Evolutionary conservation across 1,140 invertebrate genomes (phyloP).

Genomic region (Oedothorax gibbosus): DNA sequence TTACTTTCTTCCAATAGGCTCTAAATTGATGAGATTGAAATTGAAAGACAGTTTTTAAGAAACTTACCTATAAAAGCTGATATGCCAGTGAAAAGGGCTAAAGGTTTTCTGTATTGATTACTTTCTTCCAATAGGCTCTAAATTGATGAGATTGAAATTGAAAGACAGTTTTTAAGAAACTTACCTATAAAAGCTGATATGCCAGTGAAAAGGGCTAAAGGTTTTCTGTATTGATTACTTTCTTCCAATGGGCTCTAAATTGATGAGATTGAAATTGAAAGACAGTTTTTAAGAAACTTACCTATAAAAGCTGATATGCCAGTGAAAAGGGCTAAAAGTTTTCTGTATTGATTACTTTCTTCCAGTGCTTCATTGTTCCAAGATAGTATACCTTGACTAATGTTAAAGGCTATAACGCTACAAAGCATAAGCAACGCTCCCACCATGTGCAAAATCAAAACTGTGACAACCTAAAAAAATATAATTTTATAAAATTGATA

Average conservation of each 20-base stretch:
- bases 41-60: too few relatives aligned
- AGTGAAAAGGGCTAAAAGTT: background rate
- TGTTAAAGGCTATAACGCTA: constrained; percentile 17
- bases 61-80: too few relatives aligned
- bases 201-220: background rate
- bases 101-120: too few relatives aligned
- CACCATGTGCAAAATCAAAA: constrained; percentile 31
- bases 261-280: too few relatives aligned
- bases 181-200: constrained; percentile 24
- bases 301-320: constrained; percentile 11
- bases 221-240: background rate
- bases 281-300: background rate
- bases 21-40: too few relatives aligned
- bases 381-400: constrained; percentile 9
- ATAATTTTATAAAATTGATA: background rate
- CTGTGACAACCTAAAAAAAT: constrained; percentile 11
- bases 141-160: too few relatives aligned
- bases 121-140: too few relatives aligned
- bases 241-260: background rate
- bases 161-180: too few relatives aligned
- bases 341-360: background rate
- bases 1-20: too few relatives aligned
- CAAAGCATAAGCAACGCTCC: constrained; percentile 21
- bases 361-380: background rate
- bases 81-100: too few relatives aligned